Evolutionary conservation across 2,888 invertebrate genomes (phyloP).

Genomic region (Lasioglossum calceatum): DNA sequence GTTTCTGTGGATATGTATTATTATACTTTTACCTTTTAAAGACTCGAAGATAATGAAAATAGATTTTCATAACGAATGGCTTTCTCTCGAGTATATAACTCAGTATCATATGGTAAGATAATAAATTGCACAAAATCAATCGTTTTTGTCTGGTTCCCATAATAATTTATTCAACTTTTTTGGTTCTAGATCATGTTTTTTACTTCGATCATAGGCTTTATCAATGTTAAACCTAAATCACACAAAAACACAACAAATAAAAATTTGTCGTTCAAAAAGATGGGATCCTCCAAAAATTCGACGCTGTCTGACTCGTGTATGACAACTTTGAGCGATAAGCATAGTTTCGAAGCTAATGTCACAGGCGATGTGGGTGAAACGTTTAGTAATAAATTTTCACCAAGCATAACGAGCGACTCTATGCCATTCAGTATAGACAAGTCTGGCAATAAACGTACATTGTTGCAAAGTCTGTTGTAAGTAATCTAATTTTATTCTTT

Average conservation of each 20-base stretch:
- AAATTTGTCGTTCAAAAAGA: conserved; percentile 78
- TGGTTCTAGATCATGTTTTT: conserved; percentile 74
- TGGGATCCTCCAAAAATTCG: conserved; percentile 69
- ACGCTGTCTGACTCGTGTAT: conserved; percentile 5
- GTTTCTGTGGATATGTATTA: conserved; percentile 79
- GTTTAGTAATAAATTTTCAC: conserved; percentile 16
- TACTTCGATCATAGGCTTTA: conserved; percentile 72
- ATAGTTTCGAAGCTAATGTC: conserved; percentile 30
- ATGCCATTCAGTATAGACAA: conserved; percentile 18
- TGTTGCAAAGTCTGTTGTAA: conserved; percentile 54
- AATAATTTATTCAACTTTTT: conserved; percentile 2
- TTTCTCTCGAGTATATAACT: conserved; percentile 69
- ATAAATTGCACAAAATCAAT: conserved; percentile 9
- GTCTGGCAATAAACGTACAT: conserved; percentile 11
- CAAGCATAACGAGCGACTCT: conserved; percentile 26
- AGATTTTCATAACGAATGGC: conserved; percentile 65
- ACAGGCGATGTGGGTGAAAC: conserved; percentile 23
- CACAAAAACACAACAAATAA: conserved; percentile 52
- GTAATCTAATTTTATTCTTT: conserved; percentile 25
- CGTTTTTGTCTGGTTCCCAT: not conserved
- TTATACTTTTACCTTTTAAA: conserved; percentile 69
- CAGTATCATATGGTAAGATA: conserved; percentile 77
- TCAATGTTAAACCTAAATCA: conserved; percentile 72
- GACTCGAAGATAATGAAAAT: conserved; percentile 67
- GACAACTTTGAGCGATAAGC: conserved; percentile 13